Evolutionary conservation across 2,797 vertebrate species (phyloP).

Genomic region (Masticophis lateralis): DNA sequence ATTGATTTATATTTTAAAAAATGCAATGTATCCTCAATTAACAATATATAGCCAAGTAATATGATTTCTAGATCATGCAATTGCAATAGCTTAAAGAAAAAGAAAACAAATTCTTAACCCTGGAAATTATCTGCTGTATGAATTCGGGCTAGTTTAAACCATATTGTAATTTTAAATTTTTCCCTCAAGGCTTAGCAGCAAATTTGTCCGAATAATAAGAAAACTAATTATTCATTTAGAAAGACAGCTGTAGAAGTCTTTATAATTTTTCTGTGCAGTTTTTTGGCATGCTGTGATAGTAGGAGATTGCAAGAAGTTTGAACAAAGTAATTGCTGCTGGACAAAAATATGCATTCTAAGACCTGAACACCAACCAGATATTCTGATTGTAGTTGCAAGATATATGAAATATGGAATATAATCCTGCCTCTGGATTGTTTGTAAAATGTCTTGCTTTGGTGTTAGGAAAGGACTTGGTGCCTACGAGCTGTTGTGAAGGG

Average conservation of each 20-base stretch:
- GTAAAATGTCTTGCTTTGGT: slow-evolving; percentile 63
- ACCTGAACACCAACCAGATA: slow-evolving; percentile 56
- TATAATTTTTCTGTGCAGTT: slow-evolving; percentile 79
- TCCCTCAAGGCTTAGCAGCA: slow-evolving; percentile 76
- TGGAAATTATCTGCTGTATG: slow-evolving; percentile 83
- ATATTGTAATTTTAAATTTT: slow-evolving; percentile 84
- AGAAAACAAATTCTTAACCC: slow-evolving; percentile 80
- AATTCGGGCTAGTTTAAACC: slow-evolving; percentile 86
- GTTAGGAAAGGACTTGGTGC: slow-evolving; percentile 65
- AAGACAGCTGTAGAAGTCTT: slow-evolving; percentile 81
- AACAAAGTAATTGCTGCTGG: slow-evolving; percentile 66
- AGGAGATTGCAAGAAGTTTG: slow-evolving; percentile 70
- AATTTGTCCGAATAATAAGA: slow-evolving; percentile 82
- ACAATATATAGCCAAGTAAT: slow-evolving; percentile 88
- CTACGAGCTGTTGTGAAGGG: slow-evolving; percentile 62
- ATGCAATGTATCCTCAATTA: slow-evolving; percentile 89
- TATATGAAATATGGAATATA: slow-evolving; percentile 53
- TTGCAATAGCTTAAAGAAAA: slow-evolving; percentile 80
- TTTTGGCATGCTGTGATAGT: slow-evolving; percentile 77
- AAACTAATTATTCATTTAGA: slow-evolving; percentile 83
- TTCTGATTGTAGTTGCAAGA: slow-evolving; percentile 39
- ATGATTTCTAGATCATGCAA: slow-evolving; percentile 85
- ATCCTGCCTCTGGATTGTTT: slow-evolving; percentile 50
- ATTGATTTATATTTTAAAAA: slow-evolving; percentile 86
- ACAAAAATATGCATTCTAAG: slow-evolving; percentile 46